Conservation (phyloP, 2,797 vertebrate species). For the Chromobotia macracanthus region DNA sequence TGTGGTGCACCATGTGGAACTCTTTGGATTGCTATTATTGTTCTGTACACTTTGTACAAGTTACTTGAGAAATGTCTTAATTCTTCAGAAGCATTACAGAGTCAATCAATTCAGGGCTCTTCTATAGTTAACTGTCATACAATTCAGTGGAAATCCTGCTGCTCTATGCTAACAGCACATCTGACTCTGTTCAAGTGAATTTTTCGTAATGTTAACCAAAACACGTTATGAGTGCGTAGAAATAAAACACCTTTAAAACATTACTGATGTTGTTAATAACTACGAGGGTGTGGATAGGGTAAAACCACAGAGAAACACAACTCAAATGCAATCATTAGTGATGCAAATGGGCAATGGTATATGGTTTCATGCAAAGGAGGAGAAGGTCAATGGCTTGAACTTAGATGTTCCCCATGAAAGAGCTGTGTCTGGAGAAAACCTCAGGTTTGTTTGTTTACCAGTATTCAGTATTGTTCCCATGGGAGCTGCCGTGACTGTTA, state of each 20-base stretch:
- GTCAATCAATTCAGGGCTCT: not conserved
- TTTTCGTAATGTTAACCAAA: slow-evolving; percentile 21
- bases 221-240: not conserved
- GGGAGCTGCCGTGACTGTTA: not conserved
- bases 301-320: slow-evolving; percentile 5
- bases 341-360: not conserved
- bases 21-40: slow-evolving; percentile 29
- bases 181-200: slow-evolving; percentile 19
- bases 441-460: not conserved
- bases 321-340: not conserved
- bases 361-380: not conserved
- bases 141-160: not conserved
- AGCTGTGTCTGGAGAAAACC: not conserved
- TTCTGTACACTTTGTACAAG: not conserved
- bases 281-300: not conserved
- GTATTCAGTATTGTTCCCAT: not conserved
- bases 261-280: slow-evolving; percentile 14
- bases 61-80: slow-evolving; percentile 16
- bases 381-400: not conserved
- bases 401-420: not conserved
- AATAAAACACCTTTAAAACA: not conserved
- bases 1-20: slow-evolving; percentile 1
- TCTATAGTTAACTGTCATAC: not conserved
- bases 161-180: slow-evolving; percentile 1
- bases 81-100: not conserved